Percentiles rank a stretch among this genome's conserved stretches.
Conservation (phyloP, 2,113 vertebrate species). For the Aramus guarauna region DNA sequence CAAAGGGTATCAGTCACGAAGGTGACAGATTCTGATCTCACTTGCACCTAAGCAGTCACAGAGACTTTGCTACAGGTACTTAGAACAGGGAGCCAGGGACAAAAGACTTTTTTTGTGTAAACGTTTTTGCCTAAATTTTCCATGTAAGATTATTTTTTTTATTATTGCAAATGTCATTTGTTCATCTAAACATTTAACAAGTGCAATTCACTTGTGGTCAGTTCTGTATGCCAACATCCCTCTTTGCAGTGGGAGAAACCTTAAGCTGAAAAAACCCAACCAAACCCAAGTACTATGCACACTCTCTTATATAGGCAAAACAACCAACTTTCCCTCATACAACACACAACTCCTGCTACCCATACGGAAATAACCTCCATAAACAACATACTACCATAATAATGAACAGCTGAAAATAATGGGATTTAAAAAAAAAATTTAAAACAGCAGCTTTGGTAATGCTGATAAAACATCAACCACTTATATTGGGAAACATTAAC, state of each 20-base stretch:
- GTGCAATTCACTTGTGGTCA: not conserved
- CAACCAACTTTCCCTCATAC: not conserved
- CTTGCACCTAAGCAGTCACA: not conserved
- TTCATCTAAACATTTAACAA: conserved; percentile 4
- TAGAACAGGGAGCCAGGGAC: not conserved
- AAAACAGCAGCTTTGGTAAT: not conserved
- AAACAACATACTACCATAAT: not conserved
- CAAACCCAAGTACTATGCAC: not conserved
- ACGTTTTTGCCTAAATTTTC: not conserved
- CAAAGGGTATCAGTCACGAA: not conserved
- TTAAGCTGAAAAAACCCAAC: not conserved
- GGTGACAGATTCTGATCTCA: not conserved
- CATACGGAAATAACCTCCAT: not conserved
- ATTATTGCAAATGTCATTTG: not conserved
- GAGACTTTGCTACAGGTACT: not conserved
- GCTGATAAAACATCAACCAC: not conserved
- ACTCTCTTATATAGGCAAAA: not conserved
- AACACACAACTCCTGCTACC: not conserved
- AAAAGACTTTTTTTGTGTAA: not conserved
- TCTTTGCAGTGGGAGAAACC: not conserved
- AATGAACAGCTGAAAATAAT: conserved; percentile 5
- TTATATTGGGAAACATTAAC: not conserved
- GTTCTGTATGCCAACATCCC: not conserved
- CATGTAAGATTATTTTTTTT: not conserved
- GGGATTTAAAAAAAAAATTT: not conserved